These are phyloP conservation scores for Aspidapion aeneum DNA, from an alignment of 2,888 invertebrate genomes.

Conservation along the genomic window DNA sequence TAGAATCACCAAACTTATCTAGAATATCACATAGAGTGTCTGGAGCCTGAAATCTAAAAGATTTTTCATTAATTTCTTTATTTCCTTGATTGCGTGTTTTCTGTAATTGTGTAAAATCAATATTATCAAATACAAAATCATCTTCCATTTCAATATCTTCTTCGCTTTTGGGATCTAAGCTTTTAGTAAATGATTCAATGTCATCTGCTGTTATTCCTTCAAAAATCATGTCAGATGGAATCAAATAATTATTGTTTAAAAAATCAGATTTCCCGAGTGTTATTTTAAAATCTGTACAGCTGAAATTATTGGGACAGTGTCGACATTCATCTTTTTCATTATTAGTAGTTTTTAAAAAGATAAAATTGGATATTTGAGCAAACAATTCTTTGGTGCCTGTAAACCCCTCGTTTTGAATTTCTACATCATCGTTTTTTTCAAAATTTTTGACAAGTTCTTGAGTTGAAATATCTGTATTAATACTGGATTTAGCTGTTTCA, in stretches of 20 bases:
- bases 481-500: not conserved
- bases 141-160: constrained; percentile 5
- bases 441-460: not conserved
- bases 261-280: not conserved
- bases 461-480: constrained; percentile 8
- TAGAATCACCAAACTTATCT: constrained; percentile 26
- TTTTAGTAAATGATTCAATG: constrained; percentile 31
- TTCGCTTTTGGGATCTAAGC: constrained; percentile 24
- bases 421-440: not conserved
- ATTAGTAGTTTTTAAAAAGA: constrained; percentile 27
- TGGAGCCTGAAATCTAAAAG: constrained; percentile 33
- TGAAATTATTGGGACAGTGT: constrained; percentile 49
- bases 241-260: constrained; percentile 20
- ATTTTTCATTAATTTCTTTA: constrained; percentile 27
- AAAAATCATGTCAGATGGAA: constrained; percentile 29
- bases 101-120: constrained; percentile 24
- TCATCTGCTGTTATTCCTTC: constrained; percentile 33
- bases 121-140: constrained; percentile 20
- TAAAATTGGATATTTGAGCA: constrained; percentile 43
- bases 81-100: constrained; percentile 19
- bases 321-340: constrained; percentile 44
- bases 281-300: constrained; percentile 40
- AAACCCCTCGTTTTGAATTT: not conserved
- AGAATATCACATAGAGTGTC: constrained; percentile 30
- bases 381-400: constrained; percentile 48